Conservation (phyloP, 1,140 invertebrate species). For the Dufourea novaeangliae region DNA sequence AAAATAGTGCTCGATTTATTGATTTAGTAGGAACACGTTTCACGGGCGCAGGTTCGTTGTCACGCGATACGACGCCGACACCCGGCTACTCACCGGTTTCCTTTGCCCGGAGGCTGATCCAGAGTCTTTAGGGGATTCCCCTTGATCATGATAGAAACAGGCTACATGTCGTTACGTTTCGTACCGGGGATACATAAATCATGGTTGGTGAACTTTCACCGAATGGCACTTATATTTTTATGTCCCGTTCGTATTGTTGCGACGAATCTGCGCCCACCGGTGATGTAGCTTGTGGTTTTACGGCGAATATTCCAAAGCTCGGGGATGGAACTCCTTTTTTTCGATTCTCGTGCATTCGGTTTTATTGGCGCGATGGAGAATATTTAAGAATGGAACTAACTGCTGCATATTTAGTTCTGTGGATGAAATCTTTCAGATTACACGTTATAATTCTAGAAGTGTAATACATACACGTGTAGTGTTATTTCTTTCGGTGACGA, state of each 20-base stretch:
- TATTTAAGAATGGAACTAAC: too few relatives aligned
- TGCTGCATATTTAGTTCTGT: too few relatives aligned
- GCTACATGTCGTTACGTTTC: not conserved
- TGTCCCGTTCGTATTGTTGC: not conserved
- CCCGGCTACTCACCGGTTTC: not conserved
- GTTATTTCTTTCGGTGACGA: too few relatives aligned
- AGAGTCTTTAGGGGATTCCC: not conserved
- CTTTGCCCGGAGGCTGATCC: not conserved
- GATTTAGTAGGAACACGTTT: constrained; percentile 7
- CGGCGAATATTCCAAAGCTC: not conserved
- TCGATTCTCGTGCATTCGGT: too few relatives aligned
- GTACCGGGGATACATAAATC: not conserved
- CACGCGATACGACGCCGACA: not conserved
- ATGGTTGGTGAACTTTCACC: not conserved
- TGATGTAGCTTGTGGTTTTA: not conserved
- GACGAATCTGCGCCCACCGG: not conserved
- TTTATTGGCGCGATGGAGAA: too few relatives aligned
- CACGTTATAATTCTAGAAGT: too few relatives aligned
- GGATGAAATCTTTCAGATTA: too few relatives aligned
- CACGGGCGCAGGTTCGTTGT: constrained; percentile 31
- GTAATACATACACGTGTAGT: too few relatives aligned
- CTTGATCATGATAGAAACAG: not conserved
- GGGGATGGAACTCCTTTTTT: too few relatives aligned
- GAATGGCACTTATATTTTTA: not conserved
- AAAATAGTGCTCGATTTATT: too few relatives aligned